Evolutionary conservation across 2,888 invertebrate species (phyloP).

Genomic region (Camponotus fellah): DNA sequence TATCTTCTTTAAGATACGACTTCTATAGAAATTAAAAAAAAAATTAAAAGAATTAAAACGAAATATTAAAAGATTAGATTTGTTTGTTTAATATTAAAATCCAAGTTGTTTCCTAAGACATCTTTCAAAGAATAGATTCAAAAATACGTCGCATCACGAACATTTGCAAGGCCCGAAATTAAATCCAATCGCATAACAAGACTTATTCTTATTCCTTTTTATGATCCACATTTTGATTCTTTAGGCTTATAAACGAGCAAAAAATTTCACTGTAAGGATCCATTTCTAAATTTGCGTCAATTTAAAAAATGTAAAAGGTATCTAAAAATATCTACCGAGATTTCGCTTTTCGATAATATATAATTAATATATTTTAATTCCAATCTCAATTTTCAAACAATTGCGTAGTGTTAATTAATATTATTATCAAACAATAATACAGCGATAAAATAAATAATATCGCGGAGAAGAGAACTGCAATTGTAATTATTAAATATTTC

Average conservation of each 20-base stretch:
- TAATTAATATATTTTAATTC: not conserved
- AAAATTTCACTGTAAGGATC: not conserved
- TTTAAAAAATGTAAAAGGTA: not conserved
- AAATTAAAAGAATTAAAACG: not conserved
- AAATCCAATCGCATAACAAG: not conserved
- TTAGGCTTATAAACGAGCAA: not conserved
- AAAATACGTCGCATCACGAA: not conserved
- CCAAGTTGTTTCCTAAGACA: not conserved
- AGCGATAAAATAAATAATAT: not conserved
- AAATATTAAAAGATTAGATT: not conserved
- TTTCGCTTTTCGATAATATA: not conserved
- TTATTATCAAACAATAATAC: not conserved
- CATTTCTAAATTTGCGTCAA: not conserved
- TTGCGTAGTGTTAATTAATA: not conserved
- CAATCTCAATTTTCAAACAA: not conserved
- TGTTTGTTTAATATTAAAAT: not conserved
- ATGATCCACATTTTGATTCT: not conserved
- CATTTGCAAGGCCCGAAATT: not conserved
- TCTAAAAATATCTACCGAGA: not conserved
- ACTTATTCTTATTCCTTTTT: not conserved
- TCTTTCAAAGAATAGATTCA: not conserved
- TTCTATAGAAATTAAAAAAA: not conserved
- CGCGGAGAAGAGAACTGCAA: not conserved
- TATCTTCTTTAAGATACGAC: not conserved
- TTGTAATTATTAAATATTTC: not conserved